Evolutionary conservation across 1,140 invertebrate species (phyloP).

Genomic region (Ceratina australensis): DNA sequence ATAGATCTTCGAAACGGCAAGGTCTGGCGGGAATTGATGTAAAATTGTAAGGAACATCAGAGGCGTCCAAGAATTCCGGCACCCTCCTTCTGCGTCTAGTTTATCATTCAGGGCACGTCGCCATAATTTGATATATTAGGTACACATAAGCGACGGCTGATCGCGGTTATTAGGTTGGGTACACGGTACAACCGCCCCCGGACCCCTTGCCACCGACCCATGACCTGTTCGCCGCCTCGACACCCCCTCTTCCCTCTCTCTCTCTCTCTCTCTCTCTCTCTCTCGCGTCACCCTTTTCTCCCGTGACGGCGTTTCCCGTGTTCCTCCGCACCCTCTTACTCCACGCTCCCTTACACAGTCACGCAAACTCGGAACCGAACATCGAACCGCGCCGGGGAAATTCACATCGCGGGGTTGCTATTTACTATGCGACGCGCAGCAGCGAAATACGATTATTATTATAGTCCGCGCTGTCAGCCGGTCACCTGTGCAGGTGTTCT

Average conservation of each 20-base stretch:
- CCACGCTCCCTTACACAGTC: background rate
- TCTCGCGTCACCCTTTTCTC: background rate
- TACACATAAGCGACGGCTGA: slow-evolving; percentile 77
- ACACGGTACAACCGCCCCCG: slow-evolving; percentile 67
- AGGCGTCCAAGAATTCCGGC: slow-evolving; percentile 39
- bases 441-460: slow-evolving; percentile 78
- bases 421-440: slow-evolving; percentile 75
- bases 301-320: background rate
- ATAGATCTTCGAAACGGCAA: too few species aligned
- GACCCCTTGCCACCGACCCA: slow-evolving; percentile 57
- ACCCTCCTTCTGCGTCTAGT: slow-evolving; percentile 61
- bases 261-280: background rate
- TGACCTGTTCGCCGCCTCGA: slow-evolving; percentile 57
- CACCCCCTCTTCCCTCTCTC: background rate
- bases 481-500: slow-evolving; percentile 4
- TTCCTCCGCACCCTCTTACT: background rate
- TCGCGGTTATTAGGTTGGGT: slow-evolving; percentile 78
- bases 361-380: slow-evolving; percentile 17
- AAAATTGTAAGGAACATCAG: background rate
- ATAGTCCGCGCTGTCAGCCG: slow-evolving; percentile 52
- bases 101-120: slow-evolving; percentile 75
- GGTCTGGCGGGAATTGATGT: background rate
- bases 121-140: slow-evolving; percentile 78
- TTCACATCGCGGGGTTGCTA: slow-evolving; percentile 67
- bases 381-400: slow-evolving; percentile 47